Evolutionary conservation across 2,113 vertebrate genomes (phyloP), one percentile per base, ranked within the genome.

Genomic region (Syngnathoides biaculeatus): DNA sequence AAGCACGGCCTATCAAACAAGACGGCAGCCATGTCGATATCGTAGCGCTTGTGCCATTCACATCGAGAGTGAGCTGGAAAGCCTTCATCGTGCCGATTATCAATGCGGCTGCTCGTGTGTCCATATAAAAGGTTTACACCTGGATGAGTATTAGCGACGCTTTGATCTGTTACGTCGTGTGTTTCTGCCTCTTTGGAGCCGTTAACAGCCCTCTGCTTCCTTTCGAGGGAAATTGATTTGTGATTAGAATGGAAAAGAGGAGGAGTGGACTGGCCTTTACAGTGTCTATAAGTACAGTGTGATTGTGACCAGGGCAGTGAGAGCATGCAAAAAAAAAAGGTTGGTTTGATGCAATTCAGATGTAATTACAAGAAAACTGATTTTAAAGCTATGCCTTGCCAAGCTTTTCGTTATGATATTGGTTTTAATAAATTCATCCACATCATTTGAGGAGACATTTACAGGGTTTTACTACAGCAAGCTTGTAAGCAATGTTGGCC

Each of bases 161-260:
- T 91, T 91, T 91, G 86, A 91, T 92, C 81, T 82, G 24, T 80
- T 78, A 10, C 38, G n/a, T 60, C 58, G 74, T 53, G 75, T 73
- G 58, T 79, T 84, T 77, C 62, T 68, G 26, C 45, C 68, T 77
- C 77, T 87, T 87, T 89, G 84, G 76, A 73, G 73, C 76, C 78
- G 68, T 87, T 88, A 84, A 84, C 67, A 67, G 73, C 71, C 67
- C 61, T 61, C 78, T 72, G 65, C 35, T 77, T 59, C 65, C 78
- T 78, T 69, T 82, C 79, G 87, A 68, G 66, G 68, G 65, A 82
- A 78, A 86, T 77, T 86, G 78, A 86, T 87, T 83, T 69, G 70
- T 75, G 66, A 77, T 82, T 81, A 76, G 74, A 81, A 81, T 70
- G 70, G 68, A 69, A 69, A 66, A 74, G 73, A 73, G 73, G 65